phyloP scores from a whole-genome alignment of 2,113 vertebrate genomes.

The Neolamprologus ventralis region DNA sequence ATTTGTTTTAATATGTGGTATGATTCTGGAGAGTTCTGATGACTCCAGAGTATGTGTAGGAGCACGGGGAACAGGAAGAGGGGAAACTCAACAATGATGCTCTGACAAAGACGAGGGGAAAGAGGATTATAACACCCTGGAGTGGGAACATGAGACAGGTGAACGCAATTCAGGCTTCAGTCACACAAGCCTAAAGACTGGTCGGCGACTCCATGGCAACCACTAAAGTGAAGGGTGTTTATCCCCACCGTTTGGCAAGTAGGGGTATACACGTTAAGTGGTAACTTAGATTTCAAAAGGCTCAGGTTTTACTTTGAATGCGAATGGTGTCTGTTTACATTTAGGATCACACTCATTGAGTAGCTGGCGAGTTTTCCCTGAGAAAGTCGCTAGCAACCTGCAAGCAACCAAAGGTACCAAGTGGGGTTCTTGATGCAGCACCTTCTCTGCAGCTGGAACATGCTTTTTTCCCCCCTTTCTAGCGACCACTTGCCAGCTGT shows the following conservation, averaged over 20 bases:
- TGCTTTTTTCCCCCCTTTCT: rapidly evolving
- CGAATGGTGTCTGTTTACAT: background rate
- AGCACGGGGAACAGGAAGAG: background rate
- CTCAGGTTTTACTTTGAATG: background rate
- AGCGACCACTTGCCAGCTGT: background rate
- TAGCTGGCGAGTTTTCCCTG: background rate
- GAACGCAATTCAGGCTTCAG: background rate
- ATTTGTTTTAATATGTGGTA: background rate
- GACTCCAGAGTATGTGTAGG: background rate
- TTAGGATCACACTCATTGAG: background rate
- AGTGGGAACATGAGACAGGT: background rate
- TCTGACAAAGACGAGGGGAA: background rate
- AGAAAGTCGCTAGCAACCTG: background rate
- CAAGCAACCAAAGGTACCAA: background rate
- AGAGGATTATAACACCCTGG: background rate
- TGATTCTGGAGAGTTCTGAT: background rate
- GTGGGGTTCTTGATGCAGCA: background rate
- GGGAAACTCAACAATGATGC: background rate
- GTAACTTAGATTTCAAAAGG: background rate
- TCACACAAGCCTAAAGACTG: background rate
- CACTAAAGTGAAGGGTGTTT: background rate
- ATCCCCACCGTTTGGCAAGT: background rate
- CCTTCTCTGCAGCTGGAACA: background rate
- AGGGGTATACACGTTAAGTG: background rate
- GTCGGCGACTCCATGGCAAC: background rate